Base-by-base conservation (phyloP, 2,888 invertebrate species). In the Tenthredo amoena region DNA sequence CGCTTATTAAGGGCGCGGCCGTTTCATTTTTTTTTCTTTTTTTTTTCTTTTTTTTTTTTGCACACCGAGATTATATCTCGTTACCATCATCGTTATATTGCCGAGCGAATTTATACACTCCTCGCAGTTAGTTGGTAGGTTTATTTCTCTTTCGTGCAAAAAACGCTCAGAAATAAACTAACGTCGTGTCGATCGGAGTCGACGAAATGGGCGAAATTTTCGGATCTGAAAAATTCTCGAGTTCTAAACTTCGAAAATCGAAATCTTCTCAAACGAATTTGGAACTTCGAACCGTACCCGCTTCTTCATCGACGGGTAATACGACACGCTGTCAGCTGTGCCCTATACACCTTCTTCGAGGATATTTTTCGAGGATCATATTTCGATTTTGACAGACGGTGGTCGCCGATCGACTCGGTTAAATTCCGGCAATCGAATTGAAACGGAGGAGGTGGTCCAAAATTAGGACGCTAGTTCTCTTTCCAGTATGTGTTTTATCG, bases 361-460 rank as follows among this genome's bases (percentile, higher is more conserved):
- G 43, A 74, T 74, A 74, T 43, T 43, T 74, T 74, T 74, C 43
- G 4, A 21, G 43, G 47, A 47, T 74, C 47, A 6, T 40, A 74
- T 74, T 74, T 43, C 74, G 40, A 47, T 74, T 47, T 1, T 21
- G 74, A 74, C 40, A 74, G 10, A 21, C 40, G 43, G 12, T 26
- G n/a, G 43, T 21, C 40, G 26, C 1, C 12, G 3, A 43, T 4
- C 40, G 10, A 31, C 5, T 43, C 31, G 77, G 9, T 55, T 15
- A 7, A 31, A 76, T 72, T 72, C 71, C 71, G n/a, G 10, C n/a
- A n/a, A 72, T 40, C n/a, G 71, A 40, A 34, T 5, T 3, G 9
- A n/a, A 40, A n/a, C n/a, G 31, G 68, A 72, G 9, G n/a, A n/a
- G n/a, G n/a, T 6, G n/a, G 71, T n/a, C 71, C n/a, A 40, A 37